Evolutionary conservation across 2,113 vertebrate genomes (phyloP), one percentile per base, ranked within the genome.

Genomic region (Pipa parva): DNA sequence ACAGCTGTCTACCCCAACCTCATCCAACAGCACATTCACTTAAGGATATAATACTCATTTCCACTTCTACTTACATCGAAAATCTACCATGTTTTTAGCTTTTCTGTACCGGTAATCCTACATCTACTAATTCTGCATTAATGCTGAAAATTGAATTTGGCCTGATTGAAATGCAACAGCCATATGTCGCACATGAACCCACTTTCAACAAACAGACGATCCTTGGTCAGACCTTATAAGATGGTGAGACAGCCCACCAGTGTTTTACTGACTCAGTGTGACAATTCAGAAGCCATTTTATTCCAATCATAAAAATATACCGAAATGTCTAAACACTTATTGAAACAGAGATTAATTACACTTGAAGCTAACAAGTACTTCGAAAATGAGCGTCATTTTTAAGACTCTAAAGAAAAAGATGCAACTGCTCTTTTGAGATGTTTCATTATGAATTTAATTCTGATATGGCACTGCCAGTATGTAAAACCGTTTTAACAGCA

Each of bases 1-100:
- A 58, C 57, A 68, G 56, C 65, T 68, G 65, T 51, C 65, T 51
- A 22, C 37, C 65, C n/a, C 15, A 51, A 60, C 21, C 65, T 68
- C 49, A 18, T 20, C 24, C 56, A 51, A 39, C 56, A 67, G 55
- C 25, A 39, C 64, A 67, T 67, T 59, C 28, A 36, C 55, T 50
- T 67, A 59, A 42, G 59, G 56, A 68, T 59, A 60, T 60, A 68
- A 60, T 52, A 59, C 57, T 33, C 50, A 68, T 51, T 58, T 31
- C 36, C 45, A 28, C 21, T 59, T 68, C 42, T 36, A 42, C n/a
- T 51, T 46, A 68, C 51, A 60, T 68, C 50, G 51, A 68, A 68
- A 59, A 50, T 37, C 57, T 17, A 51, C 46, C 31, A 51, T 52
- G 9, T 28, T 45, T n/a, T 42, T 39, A 29, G 9, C 46, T 22